Conservation (phyloP, 2,888 invertebrate genomes). For the Halocaridina rubra region DNA sequence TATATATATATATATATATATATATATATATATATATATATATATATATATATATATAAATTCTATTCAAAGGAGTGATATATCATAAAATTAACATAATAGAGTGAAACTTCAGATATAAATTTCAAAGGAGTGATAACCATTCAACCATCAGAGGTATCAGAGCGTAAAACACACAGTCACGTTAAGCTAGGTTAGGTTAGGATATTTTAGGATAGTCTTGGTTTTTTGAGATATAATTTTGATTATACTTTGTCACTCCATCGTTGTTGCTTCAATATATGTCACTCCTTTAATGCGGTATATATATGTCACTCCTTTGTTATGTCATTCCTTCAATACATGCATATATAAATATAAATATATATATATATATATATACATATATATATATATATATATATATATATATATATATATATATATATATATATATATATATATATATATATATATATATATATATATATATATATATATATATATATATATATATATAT, state of each 20-base stretch:
- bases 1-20: constrained; percentile 8
- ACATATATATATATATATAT: constrained; percentile 8
- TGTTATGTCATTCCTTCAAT: no score
- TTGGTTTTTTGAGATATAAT: no score
- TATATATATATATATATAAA: neutral
- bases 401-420: neutral
- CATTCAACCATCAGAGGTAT: no score
- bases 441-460: constrained; percentile 3
- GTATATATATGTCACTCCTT: no score
- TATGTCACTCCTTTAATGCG: no score
- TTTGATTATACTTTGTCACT: no score
- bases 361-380: neutral
- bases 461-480: neutral
- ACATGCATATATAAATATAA: neutral
- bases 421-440: neutral
- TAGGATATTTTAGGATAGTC: no score
- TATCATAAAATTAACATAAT: neutral
- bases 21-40: constrained; percentile 8
- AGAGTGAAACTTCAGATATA: neutral
- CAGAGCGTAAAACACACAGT: no score
- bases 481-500: neutral
- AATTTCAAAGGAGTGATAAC: neutral
- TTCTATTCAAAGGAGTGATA: neutral
- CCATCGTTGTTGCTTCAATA: no score
- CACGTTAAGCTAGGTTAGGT: no score